Conservation (phyloP, 2,113 vertebrate species). For the Zosterops borbonicus region DNA sequence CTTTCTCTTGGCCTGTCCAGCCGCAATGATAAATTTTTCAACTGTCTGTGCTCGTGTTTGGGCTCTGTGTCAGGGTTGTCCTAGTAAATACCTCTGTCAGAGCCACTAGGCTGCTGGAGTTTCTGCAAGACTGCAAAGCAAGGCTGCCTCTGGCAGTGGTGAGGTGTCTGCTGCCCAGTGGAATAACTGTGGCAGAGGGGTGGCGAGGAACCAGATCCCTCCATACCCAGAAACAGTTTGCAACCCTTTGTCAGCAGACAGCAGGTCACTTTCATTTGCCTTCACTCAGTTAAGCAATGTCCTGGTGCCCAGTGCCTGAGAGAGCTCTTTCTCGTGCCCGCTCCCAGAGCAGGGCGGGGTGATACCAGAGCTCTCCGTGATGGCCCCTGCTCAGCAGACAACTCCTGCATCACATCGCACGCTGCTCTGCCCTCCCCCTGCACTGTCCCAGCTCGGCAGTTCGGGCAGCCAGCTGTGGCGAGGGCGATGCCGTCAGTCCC, state of each 20-base stretch:
- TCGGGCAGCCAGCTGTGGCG: neutral
- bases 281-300: neutral
- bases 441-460: neutral
- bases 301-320: neutral
- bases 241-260: neutral
- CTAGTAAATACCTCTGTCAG: neutral
- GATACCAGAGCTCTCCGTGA: neutral
- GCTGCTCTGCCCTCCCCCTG: neutral
- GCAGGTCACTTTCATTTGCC: neutral
- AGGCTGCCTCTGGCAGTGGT: neutral
- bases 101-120: neutral
- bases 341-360: neutral
- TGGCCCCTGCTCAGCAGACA: neutral
- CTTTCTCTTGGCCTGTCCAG: neutral
- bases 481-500: too few relatives aligned
- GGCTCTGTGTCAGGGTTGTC: neutral
- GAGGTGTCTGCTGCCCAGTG: neutral
- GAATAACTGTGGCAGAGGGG: neutral
- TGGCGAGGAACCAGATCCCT: neutral
- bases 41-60: neutral
- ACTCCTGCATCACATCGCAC: neutral
- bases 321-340: rapidly evolving
- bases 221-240: neutral
- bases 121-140: neutral
- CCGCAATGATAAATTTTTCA: neutral